These are phyloP conservation scores for Triops cancriformis DNA, from an alignment of 1,140 invertebrate genomes.

Conservation along the genomic window DNA sequence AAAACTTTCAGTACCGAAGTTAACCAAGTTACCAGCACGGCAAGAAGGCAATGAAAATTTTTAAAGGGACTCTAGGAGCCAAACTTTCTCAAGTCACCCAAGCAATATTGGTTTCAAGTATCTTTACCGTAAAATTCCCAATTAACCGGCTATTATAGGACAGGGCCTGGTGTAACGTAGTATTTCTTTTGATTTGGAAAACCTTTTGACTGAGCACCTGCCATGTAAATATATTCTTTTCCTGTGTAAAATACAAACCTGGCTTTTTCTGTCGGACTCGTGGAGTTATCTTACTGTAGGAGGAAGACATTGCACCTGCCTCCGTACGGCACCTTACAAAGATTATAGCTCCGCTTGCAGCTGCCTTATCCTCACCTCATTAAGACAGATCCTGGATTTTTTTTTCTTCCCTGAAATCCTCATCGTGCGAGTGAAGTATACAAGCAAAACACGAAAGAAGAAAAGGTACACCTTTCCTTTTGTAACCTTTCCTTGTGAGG, in stretches of 20 bases:
- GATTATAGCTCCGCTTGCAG: not conserved
- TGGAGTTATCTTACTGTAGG: not conserved
- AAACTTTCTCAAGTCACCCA: too few species aligned
- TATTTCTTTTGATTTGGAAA: not conserved
- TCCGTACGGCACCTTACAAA: not conserved
- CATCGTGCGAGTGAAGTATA: not conserved
- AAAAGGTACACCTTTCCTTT: not conserved
- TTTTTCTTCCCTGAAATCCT: not conserved
- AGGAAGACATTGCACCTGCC: not conserved
- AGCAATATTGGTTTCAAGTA: too few species aligned
- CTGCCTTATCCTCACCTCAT: conserved; percentile 3
- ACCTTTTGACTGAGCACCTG: not conserved
- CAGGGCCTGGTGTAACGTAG: too few species aligned
- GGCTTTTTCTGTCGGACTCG: not conserved
- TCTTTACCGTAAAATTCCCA: too few species aligned
- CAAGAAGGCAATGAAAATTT: too few species aligned
- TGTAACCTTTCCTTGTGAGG: not conserved
- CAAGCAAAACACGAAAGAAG: not conserved
- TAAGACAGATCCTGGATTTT: not conserved
- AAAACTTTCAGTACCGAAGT: not conserved
- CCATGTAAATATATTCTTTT: not conserved
- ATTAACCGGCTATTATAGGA: too few species aligned
- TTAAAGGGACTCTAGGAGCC: too few species aligned
- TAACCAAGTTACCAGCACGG: too few species aligned
- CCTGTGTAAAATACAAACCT: not conserved